Evolutionary conservation across 2,113 vertebrate genomes (phyloP), one percentile per base, ranked within the genome.

Genomic region (Erinaceus europaeus): DNA sequence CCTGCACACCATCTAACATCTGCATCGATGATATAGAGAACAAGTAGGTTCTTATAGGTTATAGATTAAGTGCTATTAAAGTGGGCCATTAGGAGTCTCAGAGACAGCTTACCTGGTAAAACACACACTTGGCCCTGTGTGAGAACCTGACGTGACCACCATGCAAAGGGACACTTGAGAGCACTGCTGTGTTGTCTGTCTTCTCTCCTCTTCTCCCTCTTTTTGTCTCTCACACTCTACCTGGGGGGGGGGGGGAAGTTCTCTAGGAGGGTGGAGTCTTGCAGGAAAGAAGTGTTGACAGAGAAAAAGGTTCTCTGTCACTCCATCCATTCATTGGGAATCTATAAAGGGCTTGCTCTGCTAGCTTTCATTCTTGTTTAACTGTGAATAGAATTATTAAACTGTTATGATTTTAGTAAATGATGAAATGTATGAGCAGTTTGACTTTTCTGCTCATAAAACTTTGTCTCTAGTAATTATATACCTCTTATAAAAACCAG

Each of bases 21-120:
- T 96, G 86, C 71, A 96, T 98, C 57, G 96, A 96, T 52, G 97
- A 97, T 65, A 93, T 96, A 50, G 96, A 98, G 84, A 94, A 84
- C 91, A 98, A 96, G 98, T 98, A 97, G 48, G 93, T 95, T 32
- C 85, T 55, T 83, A 59, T 87, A 86, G 78, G 25, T 11, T 79
- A 77, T 71, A 52, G 55, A 12, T 25, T 59, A 80, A 9, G 2
- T n/a, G n/a, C n/a, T 84, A 42, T 88, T 96, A 20, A 21, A 76
- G 29, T 59, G 84, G 68, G 21, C 27, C 57, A 3, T 27, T 38
- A 27, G n/a, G n/a, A n/a, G n/a, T n/a, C n/a, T n/a, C n/a, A n/a
- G n/a, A n/a, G n/a, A n/a, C n/a, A n/a, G n/a, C n/a, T n/a, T n/a
- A n/a, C n/a, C n/a, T n/a, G n/a, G n/a, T n/a, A n/a, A n/a, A n/a